A percentile compares a stretch with the other conserved stretches of the same genome.
These are phyloP conservation scores for Tragelaphus scriptus DNA, from an alignment of 2,113 vertebrate genomes.

Conservation along the genomic window DNA sequence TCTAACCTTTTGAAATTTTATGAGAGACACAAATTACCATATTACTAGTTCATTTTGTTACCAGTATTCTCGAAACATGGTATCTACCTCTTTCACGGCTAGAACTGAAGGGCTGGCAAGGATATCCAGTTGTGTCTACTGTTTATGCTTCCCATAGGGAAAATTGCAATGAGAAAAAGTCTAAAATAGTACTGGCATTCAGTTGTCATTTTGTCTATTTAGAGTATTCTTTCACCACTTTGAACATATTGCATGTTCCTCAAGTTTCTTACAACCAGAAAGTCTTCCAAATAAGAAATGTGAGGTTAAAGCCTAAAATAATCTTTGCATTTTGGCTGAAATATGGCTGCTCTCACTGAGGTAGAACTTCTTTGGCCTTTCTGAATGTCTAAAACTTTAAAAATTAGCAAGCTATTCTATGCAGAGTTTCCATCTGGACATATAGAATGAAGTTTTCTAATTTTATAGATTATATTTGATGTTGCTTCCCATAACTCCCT, in stretches of 20 bases:
- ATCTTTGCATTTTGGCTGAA: neutral
- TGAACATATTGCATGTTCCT: neutral
- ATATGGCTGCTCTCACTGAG: neutral
- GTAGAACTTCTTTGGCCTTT: neutral
- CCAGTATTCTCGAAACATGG: neutral
- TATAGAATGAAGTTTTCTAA: neutral
- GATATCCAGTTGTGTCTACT: neutral
- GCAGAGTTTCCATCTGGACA: neutral
- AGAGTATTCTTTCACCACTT: neutral
- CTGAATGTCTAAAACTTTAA: slow-evolving; percentile 15
- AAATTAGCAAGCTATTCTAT: neutral
- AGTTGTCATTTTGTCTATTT: slow-evolving; percentile 17
- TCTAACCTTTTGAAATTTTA: slow-evolving; percentile 11
- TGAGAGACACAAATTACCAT: neutral
- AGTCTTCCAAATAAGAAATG: slow-evolving; percentile 11
- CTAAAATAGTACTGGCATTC: neutral
- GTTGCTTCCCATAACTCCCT: neutral
- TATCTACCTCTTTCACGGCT: neutral
- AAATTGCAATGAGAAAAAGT: neutral
- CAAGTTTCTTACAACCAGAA: slow-evolving; percentile 20
- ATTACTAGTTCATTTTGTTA: slow-evolving; percentile 28
- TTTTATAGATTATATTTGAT: neutral
- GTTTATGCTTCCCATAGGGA: neutral
- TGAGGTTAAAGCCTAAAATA: slow-evolving; percentile 9
- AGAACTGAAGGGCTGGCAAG: neutral